A percentile compares a stretch with the other conserved stretches of the same genome.
Evolutionary conservation across 2,888 invertebrate species (phyloP).

Genomic region (Nemotelus nigrinus): DNA sequence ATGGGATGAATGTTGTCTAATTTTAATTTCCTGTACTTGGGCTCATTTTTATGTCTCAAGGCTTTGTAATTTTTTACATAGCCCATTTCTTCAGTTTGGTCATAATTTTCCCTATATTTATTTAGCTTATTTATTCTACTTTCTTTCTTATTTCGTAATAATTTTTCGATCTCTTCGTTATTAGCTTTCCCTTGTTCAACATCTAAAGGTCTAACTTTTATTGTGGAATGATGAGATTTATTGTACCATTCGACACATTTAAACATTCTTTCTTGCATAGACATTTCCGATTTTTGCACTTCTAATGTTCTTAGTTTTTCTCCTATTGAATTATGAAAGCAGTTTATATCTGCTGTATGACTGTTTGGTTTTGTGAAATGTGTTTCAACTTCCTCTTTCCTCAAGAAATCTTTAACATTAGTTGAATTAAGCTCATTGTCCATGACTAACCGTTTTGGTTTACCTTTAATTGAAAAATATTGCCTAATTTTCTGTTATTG

Average conservation of each 20-base stretch:
- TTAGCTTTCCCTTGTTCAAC: slow-evolving; percentile 28
- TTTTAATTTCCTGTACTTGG: slow-evolving; percentile 47
- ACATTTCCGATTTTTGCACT: too few relatives aligned
- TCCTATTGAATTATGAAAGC: too few relatives aligned
- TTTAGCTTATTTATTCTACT: slow-evolving; percentile 35
- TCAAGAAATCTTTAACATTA: slow-evolving; percentile 15
- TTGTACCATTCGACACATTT: too few relatives aligned
- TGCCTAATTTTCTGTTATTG: slow-evolving; percentile 10
- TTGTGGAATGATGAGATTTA: slow-evolving; percentile 42
- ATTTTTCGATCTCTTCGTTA: slow-evolving; percentile 23
- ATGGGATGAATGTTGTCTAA: slow-evolving; percentile 40
- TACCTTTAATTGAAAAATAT: slow-evolving; percentile 10
- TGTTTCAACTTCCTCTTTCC: too few relatives aligned
- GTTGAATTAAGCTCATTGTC: slow-evolving; percentile 28
- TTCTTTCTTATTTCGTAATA: slow-evolving; percentile 14
- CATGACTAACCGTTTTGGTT: slow-evolving; percentile 23
- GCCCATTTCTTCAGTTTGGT: slow-evolving; percentile 37
- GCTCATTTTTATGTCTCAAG: slow-evolving; percentile 49
- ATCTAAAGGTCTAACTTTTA: slow-evolving; percentile 18
- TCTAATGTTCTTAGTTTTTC: too few relatives aligned
- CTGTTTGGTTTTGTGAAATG: too few relatives aligned
- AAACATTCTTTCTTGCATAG: too few relatives aligned
- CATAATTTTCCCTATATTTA: slow-evolving; percentile 35
- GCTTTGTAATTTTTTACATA: slow-evolving; percentile 47
- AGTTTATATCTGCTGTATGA: too few relatives aligned